phyloP scores from a whole-genome alignment of 2,113 vertebrate species.

The Cheirogaleus medius region DNA sequence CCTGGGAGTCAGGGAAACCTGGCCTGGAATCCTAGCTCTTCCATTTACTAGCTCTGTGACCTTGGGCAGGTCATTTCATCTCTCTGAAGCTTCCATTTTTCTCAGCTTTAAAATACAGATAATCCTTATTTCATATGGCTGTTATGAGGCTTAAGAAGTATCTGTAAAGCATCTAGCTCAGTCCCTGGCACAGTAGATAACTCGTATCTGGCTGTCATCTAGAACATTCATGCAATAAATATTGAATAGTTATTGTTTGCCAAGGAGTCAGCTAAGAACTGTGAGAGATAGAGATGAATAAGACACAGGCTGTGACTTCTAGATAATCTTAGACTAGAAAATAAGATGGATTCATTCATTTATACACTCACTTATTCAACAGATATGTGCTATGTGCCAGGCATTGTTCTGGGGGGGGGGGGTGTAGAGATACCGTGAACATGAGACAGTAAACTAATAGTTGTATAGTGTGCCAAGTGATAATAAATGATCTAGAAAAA shows the following conservation, averaged over 20 bases:
- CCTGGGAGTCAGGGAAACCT: neutral
- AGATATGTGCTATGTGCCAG: neutral
- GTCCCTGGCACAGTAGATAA: neutral
- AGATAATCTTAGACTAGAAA: slow-evolving; percentile 19
- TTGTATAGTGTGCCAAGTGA: neutral
- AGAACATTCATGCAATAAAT: neutral
- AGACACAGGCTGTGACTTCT: neutral
- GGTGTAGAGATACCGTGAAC: neutral
- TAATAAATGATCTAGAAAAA: slow-evolving; percentile 27
- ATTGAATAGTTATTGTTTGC: neutral
- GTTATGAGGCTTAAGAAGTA: neutral
- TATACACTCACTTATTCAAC: neutral
- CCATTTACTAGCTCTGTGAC: neutral
- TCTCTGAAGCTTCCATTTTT: neutral
- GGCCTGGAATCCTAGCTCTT: neutral
- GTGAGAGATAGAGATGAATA: neutral
- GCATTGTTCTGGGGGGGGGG: neutral
- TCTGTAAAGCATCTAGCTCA: neutral
- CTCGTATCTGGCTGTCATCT: neutral
- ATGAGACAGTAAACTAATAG: neutral
- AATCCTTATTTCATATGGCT: neutral
- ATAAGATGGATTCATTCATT: neutral
- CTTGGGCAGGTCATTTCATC: neutral
- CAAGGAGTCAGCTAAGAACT: neutral
- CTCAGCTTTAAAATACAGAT: slow-evolving; percentile 31